Base-by-base conservation (phyloP, 2,113 vertebrate genomes). In the Chauna torquata region DNA sequence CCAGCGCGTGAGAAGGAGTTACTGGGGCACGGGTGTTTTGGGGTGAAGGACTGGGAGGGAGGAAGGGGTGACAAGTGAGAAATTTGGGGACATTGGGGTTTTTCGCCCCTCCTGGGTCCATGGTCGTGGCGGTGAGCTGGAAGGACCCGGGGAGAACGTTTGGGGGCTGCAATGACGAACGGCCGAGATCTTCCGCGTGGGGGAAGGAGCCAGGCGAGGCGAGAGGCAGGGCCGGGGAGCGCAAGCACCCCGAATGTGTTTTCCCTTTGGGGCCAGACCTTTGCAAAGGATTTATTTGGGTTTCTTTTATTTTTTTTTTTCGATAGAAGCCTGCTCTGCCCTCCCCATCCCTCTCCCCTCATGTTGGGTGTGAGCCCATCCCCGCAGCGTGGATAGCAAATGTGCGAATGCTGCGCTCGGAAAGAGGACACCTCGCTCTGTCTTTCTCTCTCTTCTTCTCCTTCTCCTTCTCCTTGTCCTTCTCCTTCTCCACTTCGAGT, bases 391-490 rank as follows among this genome's bases (percentile, higher is more conserved):
- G 44, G 76, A 38, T 52, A 45, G 25, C 69, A 8, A 5, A 32
- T 1, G 3, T 28, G 2, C 0, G 55, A 79, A 71, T 30, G 8
- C 38, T 2, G 1, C 65, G 25, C 28, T 64, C 75, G 78, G 34
- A 52, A 68, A 86, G 94, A 95, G 88, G 68, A 86, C 57, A 22
- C 2, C 7, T 6, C 17, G 75, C 79, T 82, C 65, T 85, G 70
- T 27, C 86, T 90, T 58, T 95, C 68, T 61, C 94, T 82, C 66
- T 94, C 88, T 0, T 92, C 86, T 20, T 94, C 81, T 12, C 89
- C 77, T 65, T 95, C 87, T 40, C 86, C 88, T 34, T 76, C 77
- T 96, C 44, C 47, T n/a, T n/a, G n/a, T n/a, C 90, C 91, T 24
- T 95, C 87, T 40, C 86, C 88, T 34, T 76, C 77, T 96, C 44